Conservation (phyloP, 2,797 vertebrate genomes). For the Coendou prehensilis region DNA sequence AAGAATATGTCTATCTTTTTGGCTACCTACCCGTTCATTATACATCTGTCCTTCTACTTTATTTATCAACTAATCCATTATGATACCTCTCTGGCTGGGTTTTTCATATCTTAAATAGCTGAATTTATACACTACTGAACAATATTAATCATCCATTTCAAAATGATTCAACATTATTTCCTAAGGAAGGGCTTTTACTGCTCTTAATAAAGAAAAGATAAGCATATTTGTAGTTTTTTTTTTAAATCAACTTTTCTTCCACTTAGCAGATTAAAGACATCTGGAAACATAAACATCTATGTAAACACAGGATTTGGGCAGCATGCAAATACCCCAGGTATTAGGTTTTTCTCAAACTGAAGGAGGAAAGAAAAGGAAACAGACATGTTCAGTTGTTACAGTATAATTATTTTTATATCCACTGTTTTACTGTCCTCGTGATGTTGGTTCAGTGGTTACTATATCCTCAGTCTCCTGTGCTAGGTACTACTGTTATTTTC, state of each 20-base stretch:
- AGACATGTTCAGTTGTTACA: neutral
- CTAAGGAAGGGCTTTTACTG: neutral
- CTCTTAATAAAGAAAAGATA: neutral
- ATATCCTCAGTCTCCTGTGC: neutral
- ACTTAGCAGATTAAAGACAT: neutral
- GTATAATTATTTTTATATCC: neutral
- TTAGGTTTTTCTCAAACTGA: neutral
- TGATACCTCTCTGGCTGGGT: neutral
- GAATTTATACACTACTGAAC: neutral
- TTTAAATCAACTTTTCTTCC: neutral
- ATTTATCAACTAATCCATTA: too few relatives aligned
- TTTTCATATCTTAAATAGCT: neutral
- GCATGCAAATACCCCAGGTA: neutral
- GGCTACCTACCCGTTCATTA: neutral
- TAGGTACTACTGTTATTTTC: neutral
- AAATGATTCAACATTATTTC: neutral
- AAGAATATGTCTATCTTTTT: neutral
- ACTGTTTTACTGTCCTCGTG: neutral
- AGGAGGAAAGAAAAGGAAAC: neutral
- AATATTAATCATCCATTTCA: neutral
- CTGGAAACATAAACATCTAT: neutral
- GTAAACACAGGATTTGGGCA: neutral
- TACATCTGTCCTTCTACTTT: neutral
- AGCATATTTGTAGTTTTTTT: neutral
- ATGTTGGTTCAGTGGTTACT: neutral